A percentile compares a stretch with the other conserved stretches of the same genome.
phyloP scores from a whole-genome alignment of 2,888 invertebrate genomes.

The Polymixis flavicincta region DNA sequence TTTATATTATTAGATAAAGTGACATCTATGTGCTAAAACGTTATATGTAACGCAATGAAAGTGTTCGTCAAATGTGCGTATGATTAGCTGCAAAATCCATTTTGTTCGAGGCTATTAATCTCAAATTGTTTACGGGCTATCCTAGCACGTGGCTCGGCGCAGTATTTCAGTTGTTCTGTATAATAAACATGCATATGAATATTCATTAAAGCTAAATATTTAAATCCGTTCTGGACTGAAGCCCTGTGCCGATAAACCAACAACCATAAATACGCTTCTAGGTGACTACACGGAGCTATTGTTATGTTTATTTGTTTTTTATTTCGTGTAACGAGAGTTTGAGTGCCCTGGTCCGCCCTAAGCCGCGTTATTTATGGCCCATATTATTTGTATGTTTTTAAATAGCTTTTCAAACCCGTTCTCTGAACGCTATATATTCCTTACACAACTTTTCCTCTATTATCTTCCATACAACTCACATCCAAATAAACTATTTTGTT shows the following conservation, averaged over 20 bases:
- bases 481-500: constrained; percentile 72
- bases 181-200: constrained; percentile 41
- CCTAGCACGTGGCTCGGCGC: constrained; percentile 81
- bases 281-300: constrained; percentile 89
- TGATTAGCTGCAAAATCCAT: constrained; percentile 86
- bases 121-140: constrained; percentile 82
- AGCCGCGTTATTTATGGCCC: constrained; percentile 87
- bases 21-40: constrained; percentile 88
- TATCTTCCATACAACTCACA: constrained; percentile 83
- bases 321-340: constrained; percentile 83
- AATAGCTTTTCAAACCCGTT: constrained; percentile 82
- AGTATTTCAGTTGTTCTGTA: constrained; percentile 76
- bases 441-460: constrained; percentile 81
- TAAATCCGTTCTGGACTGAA: constrained; percentile 71
- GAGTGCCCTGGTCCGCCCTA: constrained; percentile 86
- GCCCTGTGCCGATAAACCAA: constrained; percentile 81
- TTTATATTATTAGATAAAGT: constrained; percentile 85
- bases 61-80: constrained; percentile 87
- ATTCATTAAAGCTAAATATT: constrained; percentile 44
- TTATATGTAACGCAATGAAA: constrained; percentile 90
- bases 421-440: constrained; percentile 80
- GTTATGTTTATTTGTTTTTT: constrained; percentile 85
- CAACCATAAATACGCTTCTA: constrained; percentile 88
- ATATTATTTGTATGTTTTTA: constrained; percentile 81
- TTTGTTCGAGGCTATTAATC: constrained; percentile 80